Base-by-base conservation (phyloP, 2,797 vertebrate species). In the Brachyrhaphis roseni region DNA sequence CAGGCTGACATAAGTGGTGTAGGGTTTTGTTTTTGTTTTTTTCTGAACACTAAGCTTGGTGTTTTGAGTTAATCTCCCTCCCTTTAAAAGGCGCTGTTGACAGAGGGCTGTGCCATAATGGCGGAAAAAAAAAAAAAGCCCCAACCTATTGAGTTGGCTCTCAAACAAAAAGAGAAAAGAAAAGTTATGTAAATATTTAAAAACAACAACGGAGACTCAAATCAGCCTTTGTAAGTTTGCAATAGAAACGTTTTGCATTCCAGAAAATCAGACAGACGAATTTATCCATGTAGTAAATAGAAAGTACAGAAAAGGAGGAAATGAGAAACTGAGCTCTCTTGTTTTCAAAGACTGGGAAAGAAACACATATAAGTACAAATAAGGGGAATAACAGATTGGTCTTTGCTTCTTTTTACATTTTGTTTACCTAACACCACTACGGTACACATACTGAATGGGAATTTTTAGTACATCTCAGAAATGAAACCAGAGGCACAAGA, bases 101-200 rank as follows among this genome's bases (percentile, higher is more conserved):
- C 62, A 64, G 64, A 79, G 59, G 80, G 78, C 8, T 16, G 12
- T 59, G 77, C 43, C 71, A 49, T 86, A 16, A 57, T 72, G 26
- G 15, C n/a, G 39, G 75, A 84, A 86, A 47, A 16, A 18, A 47
- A 49, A 7, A 51, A 84, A 3, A 46, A 88, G 85, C 88, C 84
- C 1, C 16, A 4, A 7, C 36, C 8, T 86, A 82, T 82, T 87
- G 82, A 82, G 75, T 76, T 80, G 39, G 79, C 53, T 79, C 62
- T 78, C 62, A 76, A 75, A 78, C 28, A 13, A 53, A 74, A 78
- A 13, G 36, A 81, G 13, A 84, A 47, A 80, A 87, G 72, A 53
- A 59, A 20, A 82, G 81, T 82, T 87, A 89, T 89, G 79, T 83
- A 81, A 82, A 79, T 75, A 87, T 84, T 84, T 87, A 66, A 82